Evolutionary conservation across 1,140 invertebrate genomes (phyloP).

Genomic region (Coenobita brevimanus): DNA sequence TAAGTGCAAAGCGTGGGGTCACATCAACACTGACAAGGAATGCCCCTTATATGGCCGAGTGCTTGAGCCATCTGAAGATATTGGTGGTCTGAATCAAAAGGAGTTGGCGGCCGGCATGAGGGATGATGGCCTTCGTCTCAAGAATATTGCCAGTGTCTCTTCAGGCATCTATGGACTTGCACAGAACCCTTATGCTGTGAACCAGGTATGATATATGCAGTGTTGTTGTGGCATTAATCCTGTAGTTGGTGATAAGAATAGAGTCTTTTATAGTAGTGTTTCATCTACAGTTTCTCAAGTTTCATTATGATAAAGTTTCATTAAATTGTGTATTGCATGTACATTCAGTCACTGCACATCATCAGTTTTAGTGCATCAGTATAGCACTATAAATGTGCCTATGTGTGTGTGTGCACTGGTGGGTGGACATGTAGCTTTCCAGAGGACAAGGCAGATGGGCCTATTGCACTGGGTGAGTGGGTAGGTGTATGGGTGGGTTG

Average conservation of each 20-base stretch:
- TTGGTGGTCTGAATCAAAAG: constrained; percentile 73
- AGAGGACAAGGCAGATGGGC: too few species aligned
- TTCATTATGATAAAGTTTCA: too few species aligned
- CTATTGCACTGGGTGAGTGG: too few species aligned
- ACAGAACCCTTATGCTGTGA: constrained; percentile 57
- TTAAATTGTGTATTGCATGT: too few species aligned
- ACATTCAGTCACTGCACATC: too few species aligned
- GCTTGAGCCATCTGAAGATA: constrained; percentile 77
- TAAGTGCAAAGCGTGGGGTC: constrained; percentile 99
- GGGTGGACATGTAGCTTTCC: too few species aligned
- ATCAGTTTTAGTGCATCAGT: too few species aligned
- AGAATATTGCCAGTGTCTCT: constrained; percentile 81
- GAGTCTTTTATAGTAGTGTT: too few species aligned
- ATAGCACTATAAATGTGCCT: too few species aligned
- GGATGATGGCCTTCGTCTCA: constrained; percentile 92
- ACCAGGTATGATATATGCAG: constrained; percentile 46
- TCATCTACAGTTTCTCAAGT: too few species aligned
- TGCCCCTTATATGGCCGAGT: constrained; percentile 93
- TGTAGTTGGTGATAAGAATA: not conserved
- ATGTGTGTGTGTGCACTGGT: too few species aligned
- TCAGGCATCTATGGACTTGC: constrained; percentile 75
- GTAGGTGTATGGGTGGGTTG: too few species aligned
- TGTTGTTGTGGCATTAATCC: not conserved
- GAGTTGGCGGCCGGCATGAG: constrained; percentile 91
- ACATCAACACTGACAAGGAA: constrained; percentile 98